Conservation (phyloP, 2,113 vertebrate species). For the Semnornis frantzii region DNA sequence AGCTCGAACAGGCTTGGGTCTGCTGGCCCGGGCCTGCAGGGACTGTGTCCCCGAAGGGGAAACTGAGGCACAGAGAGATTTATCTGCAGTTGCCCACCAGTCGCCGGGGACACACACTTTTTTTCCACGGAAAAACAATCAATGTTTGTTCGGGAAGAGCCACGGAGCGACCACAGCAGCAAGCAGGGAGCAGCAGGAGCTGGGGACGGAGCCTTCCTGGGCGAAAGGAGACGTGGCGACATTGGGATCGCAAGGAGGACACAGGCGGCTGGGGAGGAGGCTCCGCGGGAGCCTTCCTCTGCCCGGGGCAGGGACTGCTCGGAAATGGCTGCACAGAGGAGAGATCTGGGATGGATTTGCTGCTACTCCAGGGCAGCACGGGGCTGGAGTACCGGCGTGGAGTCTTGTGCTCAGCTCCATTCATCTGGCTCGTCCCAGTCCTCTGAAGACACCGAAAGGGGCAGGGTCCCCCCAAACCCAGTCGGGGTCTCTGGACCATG, state of each 20-base stretch:
- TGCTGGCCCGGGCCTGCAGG: neutral
- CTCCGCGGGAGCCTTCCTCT: neutral
- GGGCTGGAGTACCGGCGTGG: neutral
- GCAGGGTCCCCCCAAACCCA: neutral
- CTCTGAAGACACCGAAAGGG: fast-evolving
- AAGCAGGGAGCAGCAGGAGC: neutral
- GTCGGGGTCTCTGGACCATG: fast-evolving
- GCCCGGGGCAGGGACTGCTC: neutral
- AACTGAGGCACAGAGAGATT: neutral
- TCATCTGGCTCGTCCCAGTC: fast-evolving
- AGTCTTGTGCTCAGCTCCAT: neutral
- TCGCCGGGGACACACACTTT: neutral
- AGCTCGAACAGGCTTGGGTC: neutral
- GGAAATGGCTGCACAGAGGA: neutral
- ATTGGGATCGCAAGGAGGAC: neutral
- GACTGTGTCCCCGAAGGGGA: neutral
- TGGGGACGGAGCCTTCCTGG: neutral
- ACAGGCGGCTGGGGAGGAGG: neutral
- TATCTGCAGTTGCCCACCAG: neutral
- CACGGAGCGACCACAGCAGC: neutral
- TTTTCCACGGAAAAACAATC: neutral
- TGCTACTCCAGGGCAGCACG: neutral
- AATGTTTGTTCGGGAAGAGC: neutral
- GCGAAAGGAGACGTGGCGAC: fast-evolving
- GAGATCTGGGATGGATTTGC: neutral